Evolutionary conservation across 1,140 invertebrate genomes (phyloP).

Genomic region (Heliconius himera): DNA sequence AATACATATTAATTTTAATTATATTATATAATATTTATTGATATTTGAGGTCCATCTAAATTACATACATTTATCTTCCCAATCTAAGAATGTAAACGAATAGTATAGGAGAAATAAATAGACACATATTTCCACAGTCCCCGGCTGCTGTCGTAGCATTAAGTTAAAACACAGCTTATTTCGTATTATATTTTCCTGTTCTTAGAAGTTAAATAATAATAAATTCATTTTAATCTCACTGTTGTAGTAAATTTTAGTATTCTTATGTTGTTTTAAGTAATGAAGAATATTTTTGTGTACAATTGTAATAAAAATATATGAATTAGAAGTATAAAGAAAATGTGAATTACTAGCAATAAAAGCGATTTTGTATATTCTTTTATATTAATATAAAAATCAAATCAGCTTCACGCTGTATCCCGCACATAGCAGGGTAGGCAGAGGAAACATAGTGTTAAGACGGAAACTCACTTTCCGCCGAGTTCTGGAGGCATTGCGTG

Average conservation of each 20-base stretch:
- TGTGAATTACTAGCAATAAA: too few species aligned
- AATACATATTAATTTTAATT: neutral
- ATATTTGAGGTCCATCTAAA: neutral
- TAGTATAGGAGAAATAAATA: neutral
- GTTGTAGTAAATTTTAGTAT: neutral
- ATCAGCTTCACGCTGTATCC: too few species aligned
- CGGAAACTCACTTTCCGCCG: too few species aligned
- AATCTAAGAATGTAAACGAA: neutral
- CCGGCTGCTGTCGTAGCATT: neutral
- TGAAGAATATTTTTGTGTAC: neutral
- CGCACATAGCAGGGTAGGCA: too few species aligned
- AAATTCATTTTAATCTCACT: neutral
- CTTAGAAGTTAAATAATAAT: constrained; percentile 5
- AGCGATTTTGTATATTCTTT: too few species aligned
- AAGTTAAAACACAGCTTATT: neutral
- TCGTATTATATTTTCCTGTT: neutral
- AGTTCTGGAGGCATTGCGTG: too few species aligned
- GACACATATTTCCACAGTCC: neutral
- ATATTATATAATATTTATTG: too few species aligned
- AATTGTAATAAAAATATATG: too few species aligned
- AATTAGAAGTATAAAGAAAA: too few species aligned
- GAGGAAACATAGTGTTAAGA: too few species aligned
- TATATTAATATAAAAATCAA: too few species aligned
- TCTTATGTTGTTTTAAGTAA: neutral
- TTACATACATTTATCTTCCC: neutral